Base-by-base conservation (phyloP, 2,797 vertebrate genomes). In the Simalia tracyae region DNA sequence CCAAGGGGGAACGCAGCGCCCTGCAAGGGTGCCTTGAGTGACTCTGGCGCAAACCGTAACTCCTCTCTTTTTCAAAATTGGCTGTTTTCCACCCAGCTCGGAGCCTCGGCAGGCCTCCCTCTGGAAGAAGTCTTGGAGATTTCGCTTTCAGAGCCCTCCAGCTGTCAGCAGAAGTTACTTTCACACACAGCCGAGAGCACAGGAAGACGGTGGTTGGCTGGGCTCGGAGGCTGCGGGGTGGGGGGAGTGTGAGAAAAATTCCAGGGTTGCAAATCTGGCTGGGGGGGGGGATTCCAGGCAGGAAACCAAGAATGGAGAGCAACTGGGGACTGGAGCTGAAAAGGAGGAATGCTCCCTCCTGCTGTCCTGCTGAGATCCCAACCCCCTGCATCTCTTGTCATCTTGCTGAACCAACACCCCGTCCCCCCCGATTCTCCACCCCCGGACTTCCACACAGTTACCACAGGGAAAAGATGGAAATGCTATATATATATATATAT, bases 301-400 rank as follows among this genome's bases (percentile, higher is more conserved):
- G 97, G 97, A 98, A 97, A 96, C 95, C 28, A 86, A 96, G 96
- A 97, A 96, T 97, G 97, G 97, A 96, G 97, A 97, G 96, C 96
- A 95, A 95, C 95, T 94, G 94, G 93, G 96, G 93, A 95, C 95
- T 0, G 0, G 66, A 89, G 89, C 86, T 87, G 50, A 89, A 42
- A 88, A 24, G 61, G 36, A 12, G 17, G 59, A 54, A 26, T 26
- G 10, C 19, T 54, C 22, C 24, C 9, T 31, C 5, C 19, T 63
- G 59, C 60, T 31, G 28, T 1, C 6, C 57, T 36, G 9, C 4
- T 19, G 89, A 88, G 90, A 10, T 66, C 36, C 36, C 17, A 42
- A 10, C 7, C 8, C 36, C 36, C 17, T 22, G 22, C 36, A 36
- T 76, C 22, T 19, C 36, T 76, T 76, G 17, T 76, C 36, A 42